phyloP scores from a whole-genome alignment of 2,797 vertebrate species.

The Phoebastria nigripes region DNA sequence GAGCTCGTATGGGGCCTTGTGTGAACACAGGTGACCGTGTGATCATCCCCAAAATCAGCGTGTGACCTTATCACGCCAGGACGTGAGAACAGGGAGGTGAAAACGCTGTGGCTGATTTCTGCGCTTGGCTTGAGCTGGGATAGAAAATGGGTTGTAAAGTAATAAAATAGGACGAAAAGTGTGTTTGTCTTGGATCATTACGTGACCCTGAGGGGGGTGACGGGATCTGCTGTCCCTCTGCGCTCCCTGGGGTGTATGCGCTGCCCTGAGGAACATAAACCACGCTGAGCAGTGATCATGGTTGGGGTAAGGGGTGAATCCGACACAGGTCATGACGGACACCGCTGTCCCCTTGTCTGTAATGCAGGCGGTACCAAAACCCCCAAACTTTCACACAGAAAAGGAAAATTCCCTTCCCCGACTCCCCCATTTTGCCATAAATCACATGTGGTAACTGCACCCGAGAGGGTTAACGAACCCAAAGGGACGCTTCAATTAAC shows the following conservation, averaged over 20 bases:
- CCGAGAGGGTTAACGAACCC: background rate
- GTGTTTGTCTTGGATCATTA: rapidly evolving
- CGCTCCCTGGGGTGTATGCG: rapidly evolving
- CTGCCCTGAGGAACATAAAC: background rate
- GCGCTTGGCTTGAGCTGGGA: background rate
- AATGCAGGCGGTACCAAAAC: background rate
- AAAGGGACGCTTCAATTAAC: background rate
- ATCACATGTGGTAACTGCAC: rapidly evolving
- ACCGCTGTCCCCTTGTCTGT: background rate
- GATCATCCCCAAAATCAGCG: rapidly evolving
- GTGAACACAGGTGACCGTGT: background rate
- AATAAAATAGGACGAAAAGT: background rate
- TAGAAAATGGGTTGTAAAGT: background rate
- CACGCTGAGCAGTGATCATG: rapidly evolving
- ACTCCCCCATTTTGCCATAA: background rate
- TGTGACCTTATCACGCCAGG: rapidly evolving
- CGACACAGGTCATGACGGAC: rapidly evolving
- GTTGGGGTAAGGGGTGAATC: background rate
- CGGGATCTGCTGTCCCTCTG: background rate
- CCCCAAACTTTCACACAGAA: background rate
- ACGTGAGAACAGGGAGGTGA: rapidly evolving
- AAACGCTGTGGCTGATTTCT: background rate
- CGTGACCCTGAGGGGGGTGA: rapidly evolving
- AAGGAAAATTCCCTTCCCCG: background rate
- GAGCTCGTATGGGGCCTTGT: rapidly evolving